Evolutionary conservation across 2,888 invertebrate species (phyloP).

Genomic region (Lycaena phlaeas): DNA sequence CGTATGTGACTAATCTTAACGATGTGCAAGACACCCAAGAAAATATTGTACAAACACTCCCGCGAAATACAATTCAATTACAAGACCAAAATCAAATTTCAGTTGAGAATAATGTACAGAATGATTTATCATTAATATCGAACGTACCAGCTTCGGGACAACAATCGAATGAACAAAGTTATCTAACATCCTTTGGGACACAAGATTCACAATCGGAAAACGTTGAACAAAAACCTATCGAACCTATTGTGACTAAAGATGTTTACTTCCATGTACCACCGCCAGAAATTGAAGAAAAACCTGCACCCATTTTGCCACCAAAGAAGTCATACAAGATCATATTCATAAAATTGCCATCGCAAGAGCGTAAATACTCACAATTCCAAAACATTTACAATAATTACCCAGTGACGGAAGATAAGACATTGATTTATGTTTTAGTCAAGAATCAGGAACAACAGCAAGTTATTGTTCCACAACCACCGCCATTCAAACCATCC

Average conservation of each 20-base stretch:
- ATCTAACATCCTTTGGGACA: not conserved
- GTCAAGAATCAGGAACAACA: constrained; percentile 77
- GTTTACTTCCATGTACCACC: constrained; percentile 84
- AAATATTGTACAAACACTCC: not conserved
- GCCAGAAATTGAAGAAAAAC: constrained; percentile 75
- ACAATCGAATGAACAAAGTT: not conserved
- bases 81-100: not conserved
- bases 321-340: constrained; percentile 83
- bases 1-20: too few relatives aligned
- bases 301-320: constrained; percentile 52
- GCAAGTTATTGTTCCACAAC: constrained; percentile 25
- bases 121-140: not conserved
- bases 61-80: not conserved
- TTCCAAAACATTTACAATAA: constrained; percentile 69
- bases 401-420: constrained; percentile 72
- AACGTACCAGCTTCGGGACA: not conserved
- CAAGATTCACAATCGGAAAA: not conserved
- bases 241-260: constrained; percentile 75
- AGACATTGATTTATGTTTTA: constrained; percentile 82
- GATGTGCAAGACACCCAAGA: too few relatives aligned
- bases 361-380: constrained; percentile 52
- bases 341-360: constrained; percentile 82
- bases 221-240: not conserved
- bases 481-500: constrained; percentile 25
- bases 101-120: not conserved